Evolutionary conservation across 2,888 invertebrate genomes (phyloP), one percentile per base, ranked within the genome.

Genomic region (Xanthia icteritia): DNA sequence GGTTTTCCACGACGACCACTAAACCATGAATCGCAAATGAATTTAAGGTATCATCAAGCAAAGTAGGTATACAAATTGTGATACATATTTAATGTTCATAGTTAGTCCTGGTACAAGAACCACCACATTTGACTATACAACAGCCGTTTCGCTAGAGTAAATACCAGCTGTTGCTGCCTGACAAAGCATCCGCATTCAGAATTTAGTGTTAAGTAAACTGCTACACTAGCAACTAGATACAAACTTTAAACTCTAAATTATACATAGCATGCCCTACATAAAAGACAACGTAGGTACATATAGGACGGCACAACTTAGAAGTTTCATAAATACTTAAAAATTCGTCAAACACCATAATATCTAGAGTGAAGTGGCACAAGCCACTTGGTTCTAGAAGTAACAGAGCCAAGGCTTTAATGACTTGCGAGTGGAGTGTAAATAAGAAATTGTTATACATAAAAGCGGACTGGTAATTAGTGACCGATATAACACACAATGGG

Each of bases 211-310:
- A 56, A 72, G 17, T 54, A 42, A 42, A 54, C 36, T 45, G 73
- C 27, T 36, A 15, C 27, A 36, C 45, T n/a, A 39, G 31, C 8
- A 45, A 73, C n/a, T 73, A 45, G 45, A 58, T n/a, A 45, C 8
- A 20, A 73, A 45, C 11, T 76, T 64, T 31, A 45, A 31, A 31
- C 63, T 76, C 17, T 42, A 63, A 42, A 76, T 76, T 45, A 58
- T 39, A 17, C 8, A 17, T 13, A 17, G 6, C 27, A 48, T 23
- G 23, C 23, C 5, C 5, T 31, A 42, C 1, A 75, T 42, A 31
- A 58, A 65, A 39, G 5, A 13, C 3, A 23, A 27, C 1, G 1
- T 39, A 36, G 11, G 20, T 9, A 17, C 5, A 2, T 36, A 36
- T 0, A 39, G 23, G 15, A n/a, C 6, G 20, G n/a, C 8, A 39